Evolutionary conservation across 1,140 invertebrate species (phyloP).

Genomic region (Oedothorax gibbosus): DNA sequence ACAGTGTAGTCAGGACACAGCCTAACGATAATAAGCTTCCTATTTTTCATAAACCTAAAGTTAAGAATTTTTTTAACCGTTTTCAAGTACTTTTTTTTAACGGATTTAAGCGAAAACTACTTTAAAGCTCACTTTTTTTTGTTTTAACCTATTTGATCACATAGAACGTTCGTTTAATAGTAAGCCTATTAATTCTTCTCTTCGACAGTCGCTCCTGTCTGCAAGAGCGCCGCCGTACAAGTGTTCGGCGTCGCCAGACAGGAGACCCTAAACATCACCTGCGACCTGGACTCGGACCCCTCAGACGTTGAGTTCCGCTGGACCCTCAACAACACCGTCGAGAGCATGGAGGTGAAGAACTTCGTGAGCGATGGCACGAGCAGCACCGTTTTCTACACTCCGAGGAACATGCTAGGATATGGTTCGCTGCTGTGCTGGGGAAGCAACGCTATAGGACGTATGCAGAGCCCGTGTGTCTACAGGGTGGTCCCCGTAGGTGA

Average conservation of each 20-base stretch:
- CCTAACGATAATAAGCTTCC: too few relatives aligned
- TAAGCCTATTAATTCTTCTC: too few relatives aligned
- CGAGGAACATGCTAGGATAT: constrained; percentile 61
- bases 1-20: too few relatives aligned
- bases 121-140: too few relatives aligned
- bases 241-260: constrained; percentile 90
- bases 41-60: too few relatives aligned
- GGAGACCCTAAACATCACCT: constrained; percentile 86
- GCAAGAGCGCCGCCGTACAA: constrained; percentile 81
- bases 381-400: constrained; percentile 61
- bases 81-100: too few relatives aligned
- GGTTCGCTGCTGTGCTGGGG: constrained; percentile 63
- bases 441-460: constrained; percentile 61
- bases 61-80: too few relatives aligned
- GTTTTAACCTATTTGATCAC: too few relatives aligned
- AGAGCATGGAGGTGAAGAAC: constrained; percentile 77
- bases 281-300: constrained; percentile 90
- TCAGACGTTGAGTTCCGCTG: constrained; percentile 81
- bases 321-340: constrained; percentile 93
- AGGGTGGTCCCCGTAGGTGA: constrained; percentile 64
- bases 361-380: constrained; percentile 53
- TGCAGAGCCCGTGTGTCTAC: constrained; percentile 62
- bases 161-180: too few relatives aligned
- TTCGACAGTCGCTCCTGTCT: constrained; percentile 84
- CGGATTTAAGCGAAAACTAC: too few relatives aligned